phyloP scores from a whole-genome alignment of 2,113 vertebrate genomes.

The Odobenus rosmarus region DNA sequence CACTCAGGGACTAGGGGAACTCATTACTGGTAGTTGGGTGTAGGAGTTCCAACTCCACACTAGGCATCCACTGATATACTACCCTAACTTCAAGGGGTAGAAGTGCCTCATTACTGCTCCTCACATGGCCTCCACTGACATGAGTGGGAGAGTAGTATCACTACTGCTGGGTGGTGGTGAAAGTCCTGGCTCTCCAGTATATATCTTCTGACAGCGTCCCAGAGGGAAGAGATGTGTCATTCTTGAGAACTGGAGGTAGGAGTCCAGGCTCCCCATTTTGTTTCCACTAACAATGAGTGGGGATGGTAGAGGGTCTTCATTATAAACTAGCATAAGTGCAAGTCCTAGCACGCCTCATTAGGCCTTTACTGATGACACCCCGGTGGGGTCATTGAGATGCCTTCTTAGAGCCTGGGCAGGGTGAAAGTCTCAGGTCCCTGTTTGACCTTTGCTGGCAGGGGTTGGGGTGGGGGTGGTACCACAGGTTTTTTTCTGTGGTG shows the following conservation, averaged over 20 bases:
- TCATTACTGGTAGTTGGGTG: background rate
- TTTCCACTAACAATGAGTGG: background rate
- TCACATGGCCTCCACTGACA: background rate
- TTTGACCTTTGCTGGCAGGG: background rate
- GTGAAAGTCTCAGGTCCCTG: background rate
- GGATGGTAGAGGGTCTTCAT: background rate
- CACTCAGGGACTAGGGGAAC: background rate
- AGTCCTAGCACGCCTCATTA: background rate
- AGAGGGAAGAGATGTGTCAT: background rate
- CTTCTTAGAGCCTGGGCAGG: background rate
- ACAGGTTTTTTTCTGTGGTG: background rate
- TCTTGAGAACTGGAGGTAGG: background rate
- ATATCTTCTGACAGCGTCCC: background rate
- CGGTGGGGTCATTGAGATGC: background rate
- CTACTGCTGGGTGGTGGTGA: background rate
- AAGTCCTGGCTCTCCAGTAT: background rate
- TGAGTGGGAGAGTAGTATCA: background rate
- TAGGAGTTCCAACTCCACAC: background rate
- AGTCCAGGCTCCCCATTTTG: background rate
- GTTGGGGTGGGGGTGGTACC: background rate
- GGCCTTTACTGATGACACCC: background rate
- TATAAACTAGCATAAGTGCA: background rate
- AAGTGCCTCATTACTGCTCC: background rate
- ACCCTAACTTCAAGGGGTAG: background rate
- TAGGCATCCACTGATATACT: background rate